Evolutionary conservation across 2,888 invertebrate species (phyloP).

Genomic region (Xestia c-nigrum): DNA sequence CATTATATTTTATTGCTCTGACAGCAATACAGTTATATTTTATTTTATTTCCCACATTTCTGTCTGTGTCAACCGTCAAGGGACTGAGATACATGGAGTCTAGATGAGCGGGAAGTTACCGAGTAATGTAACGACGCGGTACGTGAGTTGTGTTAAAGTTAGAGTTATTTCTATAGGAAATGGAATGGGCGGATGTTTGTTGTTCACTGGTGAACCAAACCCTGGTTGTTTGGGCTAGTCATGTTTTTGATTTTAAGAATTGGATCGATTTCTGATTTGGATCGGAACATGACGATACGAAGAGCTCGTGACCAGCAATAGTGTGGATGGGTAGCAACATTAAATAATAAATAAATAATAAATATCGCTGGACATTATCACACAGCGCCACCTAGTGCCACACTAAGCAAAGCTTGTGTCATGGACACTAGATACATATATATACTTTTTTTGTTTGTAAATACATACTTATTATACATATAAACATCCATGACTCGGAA

Average conservation of each 20-base stretch:
- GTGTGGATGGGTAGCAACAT: too few relatives aligned
- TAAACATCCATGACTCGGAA: too few relatives aligned
- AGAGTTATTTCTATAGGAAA: conserved; percentile 29
- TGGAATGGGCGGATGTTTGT: conserved; percentile 1
- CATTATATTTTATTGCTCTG: not conserved
- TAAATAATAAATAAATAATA: too few relatives aligned
- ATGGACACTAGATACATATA: too few relatives aligned
- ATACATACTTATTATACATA: too few relatives aligned
- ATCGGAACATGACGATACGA: too few relatives aligned
- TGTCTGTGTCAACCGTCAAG: conserved; percentile 51
- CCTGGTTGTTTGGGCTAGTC: not conserved
- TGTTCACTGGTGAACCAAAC: not conserved
- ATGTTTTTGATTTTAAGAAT: not conserved
- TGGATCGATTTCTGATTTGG: too few relatives aligned
- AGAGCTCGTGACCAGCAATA: too few relatives aligned
- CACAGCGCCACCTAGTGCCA: too few relatives aligned
- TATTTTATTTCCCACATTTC: conserved; percentile 46
- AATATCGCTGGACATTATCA: too few relatives aligned
- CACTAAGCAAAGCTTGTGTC: too few relatives aligned
- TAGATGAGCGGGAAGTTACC: conserved; percentile 40
- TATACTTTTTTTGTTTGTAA: too few relatives aligned
- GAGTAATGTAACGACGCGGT: conserved; percentile 36
- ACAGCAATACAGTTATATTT: conserved; percentile 30
- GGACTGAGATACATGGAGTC: conserved; percentile 39
- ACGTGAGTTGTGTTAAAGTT: conserved; percentile 40